A percentile compares a stretch with the other conserved stretches of the same genome.
These are phyloP conservation scores for Parauchenoglanis punctatus DNA, from an alignment of 2,797 vertebrate genomes.

Conservation along the genomic window DNA sequence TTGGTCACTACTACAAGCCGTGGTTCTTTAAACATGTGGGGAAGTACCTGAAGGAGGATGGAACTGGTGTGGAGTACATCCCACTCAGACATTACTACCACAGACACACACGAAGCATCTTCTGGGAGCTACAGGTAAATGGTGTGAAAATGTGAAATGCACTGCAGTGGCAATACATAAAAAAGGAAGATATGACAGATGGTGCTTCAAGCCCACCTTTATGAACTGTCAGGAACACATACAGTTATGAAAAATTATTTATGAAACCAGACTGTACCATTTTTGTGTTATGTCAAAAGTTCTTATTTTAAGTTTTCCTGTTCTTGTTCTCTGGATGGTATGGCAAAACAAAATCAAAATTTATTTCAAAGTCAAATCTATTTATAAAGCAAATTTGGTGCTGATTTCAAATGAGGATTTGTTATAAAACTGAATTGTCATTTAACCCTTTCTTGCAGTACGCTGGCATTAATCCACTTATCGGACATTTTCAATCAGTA, in stretches of 20 bases:
- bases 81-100: constrained; percentile 97
- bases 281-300: too few species aligned
- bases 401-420: not conserved
- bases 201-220: not conserved
- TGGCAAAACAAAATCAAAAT: not conserved
- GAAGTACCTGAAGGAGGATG: constrained; percentile 79
- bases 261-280: not conserved
- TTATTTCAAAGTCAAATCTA: not conserved
- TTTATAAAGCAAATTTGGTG: too few species aligned
- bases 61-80: constrained; percentile 85
- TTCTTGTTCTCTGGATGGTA: not conserved
- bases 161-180: not conserved
- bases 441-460: too few species aligned
- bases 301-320: not conserved
- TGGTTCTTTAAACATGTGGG: constrained; percentile 98
- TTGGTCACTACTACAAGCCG: constrained; percentile 92
- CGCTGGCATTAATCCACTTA: too few species aligned
- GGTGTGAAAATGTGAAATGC: constrained; percentile 1
- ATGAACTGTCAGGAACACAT: not conserved
- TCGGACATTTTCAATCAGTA: too few species aligned
- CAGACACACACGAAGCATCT: constrained; percentile 95
- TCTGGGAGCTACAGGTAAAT: constrained; percentile 96
- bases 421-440: too few species aligned
- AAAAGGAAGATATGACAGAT: not conserved
- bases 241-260: not conserved